Evolutionary conservation across 2,888 invertebrate genomes (phyloP).

Genomic region (Stenotaenia linearis): DNA sequence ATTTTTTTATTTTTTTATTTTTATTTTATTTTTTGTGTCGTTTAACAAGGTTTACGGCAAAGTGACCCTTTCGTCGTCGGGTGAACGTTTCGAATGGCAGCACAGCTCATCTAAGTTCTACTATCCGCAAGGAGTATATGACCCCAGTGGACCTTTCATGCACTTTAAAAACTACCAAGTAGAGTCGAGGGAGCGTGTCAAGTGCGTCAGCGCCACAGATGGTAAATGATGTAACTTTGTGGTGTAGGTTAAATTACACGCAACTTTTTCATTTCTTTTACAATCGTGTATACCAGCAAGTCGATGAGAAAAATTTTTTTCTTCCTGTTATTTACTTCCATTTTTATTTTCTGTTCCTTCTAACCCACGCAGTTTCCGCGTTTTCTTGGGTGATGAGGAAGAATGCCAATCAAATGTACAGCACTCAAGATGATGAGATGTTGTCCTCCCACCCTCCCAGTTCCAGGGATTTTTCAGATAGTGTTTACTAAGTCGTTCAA

Average conservation of each 20-base stretch:
- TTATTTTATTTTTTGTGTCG: slow-evolving; percentile 66
- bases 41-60: slow-evolving; percentile 71
- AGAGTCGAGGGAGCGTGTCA: slow-evolving; percentile 89
- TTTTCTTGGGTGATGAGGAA: slow-evolving; percentile 8
- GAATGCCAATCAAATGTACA: slow-evolving; percentile 2
- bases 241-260: not conserved
- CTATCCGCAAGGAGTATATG: slow-evolving; percentile 80
- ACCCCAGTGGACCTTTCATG: slow-evolving; percentile 84
- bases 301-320: not conserved
- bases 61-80: slow-evolving; percentile 59
- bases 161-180: slow-evolving; percentile 98
- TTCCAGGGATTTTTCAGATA: not conserved
- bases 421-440: slow-evolving; percentile 24
- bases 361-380: not conserved
- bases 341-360: not conserved
- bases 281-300: not conserved
- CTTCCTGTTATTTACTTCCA: not conserved
- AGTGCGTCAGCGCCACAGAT: slow-evolving; percentile 87
- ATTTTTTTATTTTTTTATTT: not conserved
- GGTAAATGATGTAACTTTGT: slow-evolving; percentile 52
- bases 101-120: slow-evolving; percentile 90
- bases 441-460: not conserved
- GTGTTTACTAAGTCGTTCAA: not conserved
- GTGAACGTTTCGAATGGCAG: slow-evolving; percentile 82
- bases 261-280: not conserved